phyloP scores from a whole-genome alignment of 2,113 vertebrate genomes.

The Fulmarus glacialis region DNA sequence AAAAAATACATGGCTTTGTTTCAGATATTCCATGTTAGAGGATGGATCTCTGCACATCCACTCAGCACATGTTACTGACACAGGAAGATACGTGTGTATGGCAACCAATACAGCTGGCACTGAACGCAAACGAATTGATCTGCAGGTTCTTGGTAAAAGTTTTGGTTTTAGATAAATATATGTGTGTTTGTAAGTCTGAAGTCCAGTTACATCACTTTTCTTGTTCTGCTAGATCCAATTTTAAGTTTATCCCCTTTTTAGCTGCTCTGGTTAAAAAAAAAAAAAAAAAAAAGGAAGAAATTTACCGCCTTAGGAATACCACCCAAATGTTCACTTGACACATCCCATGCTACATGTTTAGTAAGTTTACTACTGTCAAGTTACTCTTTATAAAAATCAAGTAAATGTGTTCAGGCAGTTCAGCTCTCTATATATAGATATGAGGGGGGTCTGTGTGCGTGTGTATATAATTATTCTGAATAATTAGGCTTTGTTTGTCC shows the following conservation, averaged over 20 bases:
- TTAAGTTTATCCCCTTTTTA: not conserved
- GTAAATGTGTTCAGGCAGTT: not conserved
- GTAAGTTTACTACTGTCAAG: not conserved
- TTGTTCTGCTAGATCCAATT: not conserved
- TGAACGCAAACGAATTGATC: constrained; percentile 83
- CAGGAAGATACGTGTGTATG: constrained; percentile 91
- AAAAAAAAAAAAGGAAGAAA: too few relatives aligned
- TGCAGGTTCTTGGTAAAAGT: constrained; percentile 88
- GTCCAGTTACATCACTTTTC: rapidly evolving
- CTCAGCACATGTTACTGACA: constrained; percentile 84
- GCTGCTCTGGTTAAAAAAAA: not conserved
- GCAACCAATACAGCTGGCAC: constrained; percentile 90
- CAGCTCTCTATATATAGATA: not conserved
- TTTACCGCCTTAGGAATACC: not conserved
- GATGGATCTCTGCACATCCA: constrained; percentile 88
- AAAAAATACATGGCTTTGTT: not conserved
- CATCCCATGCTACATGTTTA: not conserved
- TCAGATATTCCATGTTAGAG: constrained; percentile 82
- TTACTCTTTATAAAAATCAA: not conserved
- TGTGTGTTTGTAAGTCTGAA: not conserved
- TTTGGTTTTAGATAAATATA: not conserved
- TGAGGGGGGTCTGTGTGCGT: not conserved
- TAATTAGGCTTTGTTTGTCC: constrained; percentile 1
- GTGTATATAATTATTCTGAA: not conserved
- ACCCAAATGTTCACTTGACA: not conserved